These are phyloP conservation scores for Neomonachus schauinslandi DNA, from an alignment of 2,113 vertebrate genomes.

Conservation along the genomic window DNA sequence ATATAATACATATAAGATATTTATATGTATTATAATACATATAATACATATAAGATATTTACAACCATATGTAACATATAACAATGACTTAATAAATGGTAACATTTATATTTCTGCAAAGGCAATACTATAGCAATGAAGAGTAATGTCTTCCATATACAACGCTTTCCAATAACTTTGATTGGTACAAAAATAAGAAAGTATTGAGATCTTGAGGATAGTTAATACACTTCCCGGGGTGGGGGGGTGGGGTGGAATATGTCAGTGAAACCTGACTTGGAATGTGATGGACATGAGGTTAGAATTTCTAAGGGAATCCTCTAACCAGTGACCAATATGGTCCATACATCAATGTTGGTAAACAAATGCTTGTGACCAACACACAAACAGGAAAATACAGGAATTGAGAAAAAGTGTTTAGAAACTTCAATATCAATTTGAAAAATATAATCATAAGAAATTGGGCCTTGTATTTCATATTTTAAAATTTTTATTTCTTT, in stretches of 20 bases:
- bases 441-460: not conserved
- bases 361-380: not conserved
- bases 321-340: not conserved
- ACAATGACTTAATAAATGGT: not conserved
- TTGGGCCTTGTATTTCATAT: not conserved
- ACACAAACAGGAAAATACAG: not conserved
- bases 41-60: not conserved
- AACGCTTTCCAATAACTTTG: not conserved
- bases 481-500: not conserved
- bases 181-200: not conserved
- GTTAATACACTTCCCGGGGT: not conserved
- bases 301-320: not conserved
- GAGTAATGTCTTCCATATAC: not conserved
- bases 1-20: not conserved
- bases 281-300: not conserved
- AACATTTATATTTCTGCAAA: constrained; percentile 8
- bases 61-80: not conserved
- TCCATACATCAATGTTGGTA: not conserved
- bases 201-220: not conserved
- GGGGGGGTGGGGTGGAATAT: not conserved
- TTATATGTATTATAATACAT: not conserved
- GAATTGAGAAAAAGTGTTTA: not conserved
- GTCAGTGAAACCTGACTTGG: not conserved
- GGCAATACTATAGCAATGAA: not conserved
- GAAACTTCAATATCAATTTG: not conserved